Conservation (phyloP, 2,113 vertebrate species). For the Entomyzon cyanotis region DNA sequence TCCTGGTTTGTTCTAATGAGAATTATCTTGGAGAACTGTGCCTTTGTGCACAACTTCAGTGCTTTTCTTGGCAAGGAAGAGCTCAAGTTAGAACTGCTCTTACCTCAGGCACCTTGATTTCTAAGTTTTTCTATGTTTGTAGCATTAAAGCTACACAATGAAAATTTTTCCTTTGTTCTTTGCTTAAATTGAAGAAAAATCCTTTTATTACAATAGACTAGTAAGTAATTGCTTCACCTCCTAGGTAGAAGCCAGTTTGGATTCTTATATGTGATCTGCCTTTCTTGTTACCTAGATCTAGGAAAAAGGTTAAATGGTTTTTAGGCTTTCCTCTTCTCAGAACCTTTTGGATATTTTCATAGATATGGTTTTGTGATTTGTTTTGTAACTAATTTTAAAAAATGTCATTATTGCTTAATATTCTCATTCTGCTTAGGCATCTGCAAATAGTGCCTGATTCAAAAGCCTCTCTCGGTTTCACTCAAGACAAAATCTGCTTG, state of each 20-base stretch:
- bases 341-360: not conserved
- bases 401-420: not conserved
- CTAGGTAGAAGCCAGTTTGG: not conserved
- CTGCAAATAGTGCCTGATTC: not conserved
- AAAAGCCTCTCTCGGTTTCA: not conserved
- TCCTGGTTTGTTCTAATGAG: not conserved
- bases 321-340: not conserved
- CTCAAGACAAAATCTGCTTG: not conserved
- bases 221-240: not conserved
- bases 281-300: not conserved
- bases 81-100: not conserved
- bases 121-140: not conserved
- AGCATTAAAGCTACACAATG: not conserved
- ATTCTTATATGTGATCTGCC: not conserved
- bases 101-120: not conserved
- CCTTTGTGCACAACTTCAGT: not conserved
- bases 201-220: not conserved
- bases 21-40: not conserved
- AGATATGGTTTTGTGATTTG: not conserved
- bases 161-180: not conserved
- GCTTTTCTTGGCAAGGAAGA: not conserved
- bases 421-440: not conserved
- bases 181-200: not conserved
- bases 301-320: not conserved
- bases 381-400: not conserved